A percentile compares a stretch with the other conserved stretches of the same genome.
Conservation (phyloP, 2,797 vertebrate genomes). For the Sylvilagus floridanus region DNA sequence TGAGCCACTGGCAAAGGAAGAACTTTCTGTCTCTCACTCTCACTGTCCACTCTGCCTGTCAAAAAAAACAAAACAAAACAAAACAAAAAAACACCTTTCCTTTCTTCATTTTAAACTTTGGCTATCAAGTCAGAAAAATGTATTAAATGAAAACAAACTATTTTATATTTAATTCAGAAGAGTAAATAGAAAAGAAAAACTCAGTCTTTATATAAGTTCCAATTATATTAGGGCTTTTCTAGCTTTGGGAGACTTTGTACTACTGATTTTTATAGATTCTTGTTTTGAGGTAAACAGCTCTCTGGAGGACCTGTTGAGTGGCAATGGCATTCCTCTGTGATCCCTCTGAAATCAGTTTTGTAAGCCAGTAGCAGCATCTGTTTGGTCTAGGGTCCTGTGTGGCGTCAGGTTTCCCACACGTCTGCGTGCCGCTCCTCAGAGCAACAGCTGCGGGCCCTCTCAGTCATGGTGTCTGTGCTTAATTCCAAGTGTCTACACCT, state of each 20-base stretch:
- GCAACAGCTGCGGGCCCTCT: background rate
- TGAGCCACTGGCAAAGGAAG: too few species aligned
- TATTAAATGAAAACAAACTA: background rate
- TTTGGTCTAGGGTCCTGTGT: conserved; percentile 44
- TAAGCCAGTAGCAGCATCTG: background rate
- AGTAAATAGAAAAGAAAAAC: conserved; percentile 2
- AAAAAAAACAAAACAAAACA: too few species aligned
- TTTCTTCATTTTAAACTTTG: conserved; percentile 28
- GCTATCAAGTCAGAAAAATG: conserved; percentile 2
- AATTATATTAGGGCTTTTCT: conserved; percentile 35
- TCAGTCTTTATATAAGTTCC: conserved; percentile 14
- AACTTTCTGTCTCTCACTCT: too few species aligned
- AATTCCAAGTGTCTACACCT: conserved; percentile 5
- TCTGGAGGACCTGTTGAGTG: conserved; percentile 21
- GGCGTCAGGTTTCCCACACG: conserved; percentile 50
- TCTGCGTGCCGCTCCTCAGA: background rate
- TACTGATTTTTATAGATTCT: conserved; percentile 63
- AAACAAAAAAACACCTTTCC: background rate
- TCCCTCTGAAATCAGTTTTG: background rate
- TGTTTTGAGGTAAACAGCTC: conserved; percentile 32
- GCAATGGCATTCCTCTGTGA: conserved; percentile 53
- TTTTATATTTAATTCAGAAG: conserved; percentile 53
- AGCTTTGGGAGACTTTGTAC: conserved; percentile 57
- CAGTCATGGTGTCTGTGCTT: background rate
- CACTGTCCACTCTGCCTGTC: too few species aligned